A percentile compares a stretch with the other conserved stretches of the same genome.
phyloP scores from a whole-genome alignment of 2,113 vertebrate genomes.

The Gasterosteus nipponicus region DNA sequence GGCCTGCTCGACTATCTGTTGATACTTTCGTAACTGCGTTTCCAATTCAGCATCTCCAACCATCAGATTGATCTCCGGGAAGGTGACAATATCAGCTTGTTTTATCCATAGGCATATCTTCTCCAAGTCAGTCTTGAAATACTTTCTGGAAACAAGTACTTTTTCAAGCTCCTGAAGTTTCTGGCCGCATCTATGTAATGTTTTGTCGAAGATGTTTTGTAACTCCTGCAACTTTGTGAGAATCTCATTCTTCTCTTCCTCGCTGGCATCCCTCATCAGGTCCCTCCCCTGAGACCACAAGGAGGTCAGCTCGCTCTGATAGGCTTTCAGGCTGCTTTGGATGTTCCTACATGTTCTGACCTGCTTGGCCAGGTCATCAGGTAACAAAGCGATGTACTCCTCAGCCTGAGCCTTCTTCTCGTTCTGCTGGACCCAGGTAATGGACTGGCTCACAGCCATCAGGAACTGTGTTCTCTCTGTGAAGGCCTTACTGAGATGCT shows the following conservation, averaged over 20 bases:
- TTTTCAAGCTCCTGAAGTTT: constrained; percentile 93
- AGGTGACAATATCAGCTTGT: constrained; percentile 92
- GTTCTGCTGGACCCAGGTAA: constrained; percentile 91
- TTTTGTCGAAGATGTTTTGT: constrained; percentile 88
- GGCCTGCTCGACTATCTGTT: constrained; percentile 90
- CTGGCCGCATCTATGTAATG: constrained; percentile 89
- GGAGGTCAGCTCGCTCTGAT: constrained; percentile 88
- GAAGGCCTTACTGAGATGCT: constrained; percentile 92
- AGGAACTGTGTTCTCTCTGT: constrained; percentile 95
- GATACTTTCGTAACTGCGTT: constrained; percentile 87
- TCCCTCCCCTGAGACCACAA: constrained; percentile 93
- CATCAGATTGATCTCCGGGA: constrained; percentile 94
- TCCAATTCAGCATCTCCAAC: constrained; percentile 86
- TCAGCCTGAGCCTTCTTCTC: constrained; percentile 88
- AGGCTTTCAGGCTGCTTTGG: constrained; percentile 90
- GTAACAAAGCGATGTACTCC: constrained; percentile 90
- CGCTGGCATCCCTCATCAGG: constrained; percentile 89
- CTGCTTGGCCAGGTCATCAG: constrained; percentile 92
- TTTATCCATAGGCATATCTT: constrained; percentile 94
- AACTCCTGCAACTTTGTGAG: constrained; percentile 90
- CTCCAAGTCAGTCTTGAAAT: constrained; percentile 96
- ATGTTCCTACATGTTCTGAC: constrained; percentile 87
- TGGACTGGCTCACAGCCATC: constrained; percentile 88
- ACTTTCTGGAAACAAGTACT: constrained; percentile 89
- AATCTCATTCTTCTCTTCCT: constrained; percentile 90